These are phyloP conservation scores for Temnothorax curvispinosus DNA, from an alignment of 1,140 invertebrate genomes.

Conservation along the genomic window DNA sequence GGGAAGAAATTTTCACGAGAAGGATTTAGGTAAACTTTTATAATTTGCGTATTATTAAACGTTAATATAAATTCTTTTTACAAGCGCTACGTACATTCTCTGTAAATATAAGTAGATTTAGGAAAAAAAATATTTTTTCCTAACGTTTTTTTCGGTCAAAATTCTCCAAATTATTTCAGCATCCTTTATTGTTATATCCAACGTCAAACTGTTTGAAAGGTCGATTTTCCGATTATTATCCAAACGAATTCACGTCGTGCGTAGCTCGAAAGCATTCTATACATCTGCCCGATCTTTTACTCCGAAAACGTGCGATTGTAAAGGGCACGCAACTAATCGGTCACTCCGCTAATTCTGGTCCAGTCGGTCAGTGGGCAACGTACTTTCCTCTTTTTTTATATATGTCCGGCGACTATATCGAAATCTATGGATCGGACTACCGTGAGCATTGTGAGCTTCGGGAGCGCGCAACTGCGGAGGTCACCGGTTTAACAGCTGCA, in stretches of 20 bases:
- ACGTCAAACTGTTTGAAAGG: slow-evolving; percentile 1
- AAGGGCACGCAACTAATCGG: slow-evolving; percentile 3
- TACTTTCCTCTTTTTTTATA: neutral
- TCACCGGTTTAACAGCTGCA: slow-evolving; percentile 82
- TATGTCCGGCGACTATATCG: neutral
- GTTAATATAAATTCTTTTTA: neutral
- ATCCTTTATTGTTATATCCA: neutral
- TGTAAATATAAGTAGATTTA: neutral
- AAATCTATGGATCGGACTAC: neutral
- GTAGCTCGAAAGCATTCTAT: neutral
- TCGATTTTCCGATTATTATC: neutral
- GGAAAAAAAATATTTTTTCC: neutral
- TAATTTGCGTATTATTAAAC: slow-evolving; percentile 1
- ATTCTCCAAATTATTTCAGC: neutral
- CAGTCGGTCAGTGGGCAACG: slow-evolving; percentile 59
- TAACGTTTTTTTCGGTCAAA: neutral
- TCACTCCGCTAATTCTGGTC: slow-evolving; percentile 39
- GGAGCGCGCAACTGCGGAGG: slow-evolving; percentile 67
- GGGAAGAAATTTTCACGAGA: neutral
- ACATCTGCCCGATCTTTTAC: slow-evolving; percentile 37
- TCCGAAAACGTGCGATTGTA: neutral
- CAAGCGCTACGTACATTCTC: neutral
- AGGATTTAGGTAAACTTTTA: neutral
- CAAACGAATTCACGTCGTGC: neutral
- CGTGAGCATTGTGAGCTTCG: slow-evolving; percentile 43